phyloP scores from a whole-genome alignment of 1,140 invertebrate species.

The Cyrtorhinus lividipennis region DNA sequence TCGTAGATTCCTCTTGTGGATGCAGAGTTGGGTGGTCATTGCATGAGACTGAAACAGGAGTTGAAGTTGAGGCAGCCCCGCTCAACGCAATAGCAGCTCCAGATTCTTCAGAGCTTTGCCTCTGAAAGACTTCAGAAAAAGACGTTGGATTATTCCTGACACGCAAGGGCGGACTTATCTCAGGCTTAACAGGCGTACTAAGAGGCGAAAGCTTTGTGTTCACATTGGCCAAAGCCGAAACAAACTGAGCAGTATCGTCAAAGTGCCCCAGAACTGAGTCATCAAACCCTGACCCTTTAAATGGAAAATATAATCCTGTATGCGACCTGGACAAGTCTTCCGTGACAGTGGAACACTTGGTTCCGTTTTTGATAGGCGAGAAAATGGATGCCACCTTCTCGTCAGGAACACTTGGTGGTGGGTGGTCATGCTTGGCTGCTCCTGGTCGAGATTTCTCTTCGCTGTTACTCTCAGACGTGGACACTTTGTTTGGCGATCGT shows the following conservation, averaged over 20 bases:
- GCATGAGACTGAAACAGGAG: too few species aligned
- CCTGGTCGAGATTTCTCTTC: neutral
- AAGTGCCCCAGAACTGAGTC: slow-evolving; percentile 19
- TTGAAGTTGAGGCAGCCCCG: too few species aligned
- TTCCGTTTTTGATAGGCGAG: neutral
- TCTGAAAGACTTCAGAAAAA: neutral
- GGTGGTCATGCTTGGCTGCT: neutral
- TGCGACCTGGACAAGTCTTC: neutral
- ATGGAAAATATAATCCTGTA: neutral
- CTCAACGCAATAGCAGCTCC: too few species aligned
- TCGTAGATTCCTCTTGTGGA: too few species aligned
- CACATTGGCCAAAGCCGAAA: slow-evolving; percentile 14
- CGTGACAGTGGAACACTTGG: neutral
- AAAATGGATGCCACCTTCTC: neutral
- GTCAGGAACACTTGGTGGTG: neutral
- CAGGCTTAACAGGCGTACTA: neutral
- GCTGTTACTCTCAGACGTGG: neutral
- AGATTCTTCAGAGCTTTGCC: too few species aligned
- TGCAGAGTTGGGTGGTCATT: too few species aligned
- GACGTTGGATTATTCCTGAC: neutral
- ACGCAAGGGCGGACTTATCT: neutral
- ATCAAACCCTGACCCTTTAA: slow-evolving; percentile 8
- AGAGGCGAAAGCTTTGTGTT: slow-evolving; percentile 14
- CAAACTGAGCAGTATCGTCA: slow-evolving; percentile 18
- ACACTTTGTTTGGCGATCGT: neutral